phyloP scores from a whole-genome alignment of 2,797 vertebrate genomes.

The Chaunax sp. region DNA sequence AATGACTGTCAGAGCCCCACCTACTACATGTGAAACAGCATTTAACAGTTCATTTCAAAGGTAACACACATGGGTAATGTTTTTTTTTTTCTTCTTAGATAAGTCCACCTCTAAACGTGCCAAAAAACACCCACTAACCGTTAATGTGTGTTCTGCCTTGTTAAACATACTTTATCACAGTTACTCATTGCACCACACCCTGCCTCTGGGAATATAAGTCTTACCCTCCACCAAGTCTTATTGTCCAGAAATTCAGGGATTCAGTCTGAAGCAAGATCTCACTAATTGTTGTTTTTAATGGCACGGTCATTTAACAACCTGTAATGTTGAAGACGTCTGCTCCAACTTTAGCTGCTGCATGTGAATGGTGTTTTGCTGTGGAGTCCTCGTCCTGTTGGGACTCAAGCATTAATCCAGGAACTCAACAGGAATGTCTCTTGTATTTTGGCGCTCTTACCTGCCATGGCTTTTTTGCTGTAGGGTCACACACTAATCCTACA shows the following conservation, averaged over 20 bases:
- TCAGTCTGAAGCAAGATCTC: constrained; percentile 13
- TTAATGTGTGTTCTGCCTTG: constrained; percentile 5
- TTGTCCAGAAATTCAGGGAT: constrained; percentile 4
- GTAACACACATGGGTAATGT: not conserved
- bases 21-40: not conserved
- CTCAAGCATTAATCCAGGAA: constrained; percentile 64
- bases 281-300: constrained; percentile 41
- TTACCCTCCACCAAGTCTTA: constrained; percentile 3
- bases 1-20: constrained; percentile 4
- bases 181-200: constrained; percentile 22
- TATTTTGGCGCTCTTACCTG: constrained; percentile 51
- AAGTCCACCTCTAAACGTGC: constrained; percentile 13
- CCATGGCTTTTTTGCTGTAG: constrained; percentile 60
- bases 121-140: constrained; percentile 15
- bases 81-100: not conserved
- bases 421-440: constrained; percentile 44
- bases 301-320: constrained; percentile 50
- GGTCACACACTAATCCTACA: constrained; percentile 68
- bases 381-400: constrained; percentile 62
- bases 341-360: constrained; percentile 52
- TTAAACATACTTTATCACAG: constrained; percentile 7
- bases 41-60: constrained; percentile 14
- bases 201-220: constrained; percentile 9
- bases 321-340: constrained; percentile 21
- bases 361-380: constrained; percentile 59